Conservation (phyloP, 2,888 invertebrate genomes). For the Anoncus sp. region DNA sequence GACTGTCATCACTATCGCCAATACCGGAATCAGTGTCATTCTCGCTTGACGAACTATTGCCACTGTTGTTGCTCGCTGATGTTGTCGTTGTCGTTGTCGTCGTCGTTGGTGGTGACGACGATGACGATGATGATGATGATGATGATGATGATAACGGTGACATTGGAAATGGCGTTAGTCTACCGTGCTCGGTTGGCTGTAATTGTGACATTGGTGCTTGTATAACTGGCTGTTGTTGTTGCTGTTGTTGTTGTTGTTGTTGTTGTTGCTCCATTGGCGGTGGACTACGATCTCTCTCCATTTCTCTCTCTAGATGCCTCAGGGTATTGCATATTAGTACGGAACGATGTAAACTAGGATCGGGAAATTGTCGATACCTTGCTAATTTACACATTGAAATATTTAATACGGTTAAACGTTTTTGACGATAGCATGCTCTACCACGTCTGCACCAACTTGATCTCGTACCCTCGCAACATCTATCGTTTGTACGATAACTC, state of each 20-base stretch:
- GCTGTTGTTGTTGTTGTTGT: too few species aligned
- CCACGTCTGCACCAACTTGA: conserved; percentile 90
- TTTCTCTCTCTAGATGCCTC: conserved; percentile 94
- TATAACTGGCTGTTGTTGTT: conserved; percentile 77
- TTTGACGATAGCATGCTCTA: conserved; percentile 92
- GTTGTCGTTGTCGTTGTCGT: too few species aligned
- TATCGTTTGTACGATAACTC: conserved; percentile 82
- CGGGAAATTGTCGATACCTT: conserved; percentile 93
- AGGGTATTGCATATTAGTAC: conserved; percentile 97
- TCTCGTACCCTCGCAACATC: conserved; percentile 90
- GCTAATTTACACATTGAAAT: conserved; percentile 96
- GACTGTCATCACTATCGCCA: conserved; percentile 88
- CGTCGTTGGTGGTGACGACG: too few species aligned
- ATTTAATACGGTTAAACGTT: conserved; percentile 94
- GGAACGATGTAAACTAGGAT: conserved; percentile 94
- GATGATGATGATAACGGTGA: too few species aligned
- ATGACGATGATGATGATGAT: too few species aligned
- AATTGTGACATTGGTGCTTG: conserved; percentile 83
- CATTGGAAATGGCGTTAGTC: conserved; percentile 82
- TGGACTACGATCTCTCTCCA: conserved; percentile 88
- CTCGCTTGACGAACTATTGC: conserved; percentile 86
- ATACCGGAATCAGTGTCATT: conserved; percentile 90
- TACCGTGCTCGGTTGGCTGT: conserved; percentile 81
- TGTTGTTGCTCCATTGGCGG: conserved; percentile 78
- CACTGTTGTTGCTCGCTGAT: too few species aligned